Evolutionary conservation across 2,113 vertebrate genomes (phyloP).

Genomic region (Nymphicus hollandicus): DNA sequence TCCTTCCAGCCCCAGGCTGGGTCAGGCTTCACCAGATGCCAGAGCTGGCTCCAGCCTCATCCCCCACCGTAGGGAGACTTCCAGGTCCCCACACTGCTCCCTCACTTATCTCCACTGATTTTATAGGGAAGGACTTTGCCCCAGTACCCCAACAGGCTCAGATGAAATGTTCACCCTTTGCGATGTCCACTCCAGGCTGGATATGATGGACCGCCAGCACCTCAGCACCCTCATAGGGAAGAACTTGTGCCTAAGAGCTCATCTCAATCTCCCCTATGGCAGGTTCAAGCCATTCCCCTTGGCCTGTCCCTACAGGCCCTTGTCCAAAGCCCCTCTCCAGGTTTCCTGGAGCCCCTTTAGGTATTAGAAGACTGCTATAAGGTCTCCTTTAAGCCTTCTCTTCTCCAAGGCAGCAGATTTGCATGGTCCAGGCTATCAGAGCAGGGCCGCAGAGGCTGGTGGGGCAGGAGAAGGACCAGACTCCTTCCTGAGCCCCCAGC

Average conservation of each 20-base stretch:
- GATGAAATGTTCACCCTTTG: too few relatives aligned
- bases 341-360: neutral
- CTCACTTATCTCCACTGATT: neutral
- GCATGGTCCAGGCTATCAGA: neutral
- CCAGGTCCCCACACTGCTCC: neutral
- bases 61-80: accelerated
- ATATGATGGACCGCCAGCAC: neutral
- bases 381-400: neutral
- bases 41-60: neutral
- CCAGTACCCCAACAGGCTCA: neutral
- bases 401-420: neutral
- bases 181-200: neutral
- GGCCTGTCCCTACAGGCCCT: neutral
- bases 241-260: neutral
- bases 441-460: neutral
- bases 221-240: neutral
- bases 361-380: neutral
- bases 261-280: neutral
- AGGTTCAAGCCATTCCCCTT: neutral
- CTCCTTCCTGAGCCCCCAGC: accelerated
- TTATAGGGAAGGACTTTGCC: neutral
- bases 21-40: neutral
- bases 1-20: neutral
- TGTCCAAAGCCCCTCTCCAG: neutral
- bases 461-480: neutral